phyloP scores from a whole-genome alignment of 2,113 vertebrate species.

The Microtus pennsylvanicus region DNA sequence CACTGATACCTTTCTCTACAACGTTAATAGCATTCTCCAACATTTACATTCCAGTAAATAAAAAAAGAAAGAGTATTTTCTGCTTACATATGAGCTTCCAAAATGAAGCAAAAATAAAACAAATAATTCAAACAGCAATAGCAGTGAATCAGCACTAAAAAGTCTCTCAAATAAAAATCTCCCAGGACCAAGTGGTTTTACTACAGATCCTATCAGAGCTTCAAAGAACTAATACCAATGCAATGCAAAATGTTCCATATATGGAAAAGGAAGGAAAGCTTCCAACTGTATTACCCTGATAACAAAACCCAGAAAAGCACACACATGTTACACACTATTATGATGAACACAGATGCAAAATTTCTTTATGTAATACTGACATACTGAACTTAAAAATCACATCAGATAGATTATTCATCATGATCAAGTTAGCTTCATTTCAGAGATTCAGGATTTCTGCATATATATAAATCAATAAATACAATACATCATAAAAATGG shows the following conservation, averaged over 20 bases:
- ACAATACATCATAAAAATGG: background rate
- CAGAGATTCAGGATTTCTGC: background rate
- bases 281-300: background rate
- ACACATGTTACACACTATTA: background rate
- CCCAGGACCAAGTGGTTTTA: background rate
- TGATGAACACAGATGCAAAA: background rate
- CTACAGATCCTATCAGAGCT: background rate
- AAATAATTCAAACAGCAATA: background rate
- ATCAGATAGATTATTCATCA: background rate
- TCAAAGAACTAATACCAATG: background rate
- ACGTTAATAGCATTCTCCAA: background rate
- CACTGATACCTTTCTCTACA: background rate
- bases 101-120: background rate
- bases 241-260: background rate
- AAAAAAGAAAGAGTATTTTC: background rate
- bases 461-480: background rate
- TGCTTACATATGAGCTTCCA: background rate
- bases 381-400: background rate
- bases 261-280: background rate
- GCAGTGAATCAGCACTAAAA: background rate
- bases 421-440: background rate
- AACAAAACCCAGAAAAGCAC: background rate
- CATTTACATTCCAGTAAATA: background rate
- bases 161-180: background rate
- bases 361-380: background rate